Conservation (phyloP, 2,113 vertebrate species). For the Mobula hypostoma region DNA sequence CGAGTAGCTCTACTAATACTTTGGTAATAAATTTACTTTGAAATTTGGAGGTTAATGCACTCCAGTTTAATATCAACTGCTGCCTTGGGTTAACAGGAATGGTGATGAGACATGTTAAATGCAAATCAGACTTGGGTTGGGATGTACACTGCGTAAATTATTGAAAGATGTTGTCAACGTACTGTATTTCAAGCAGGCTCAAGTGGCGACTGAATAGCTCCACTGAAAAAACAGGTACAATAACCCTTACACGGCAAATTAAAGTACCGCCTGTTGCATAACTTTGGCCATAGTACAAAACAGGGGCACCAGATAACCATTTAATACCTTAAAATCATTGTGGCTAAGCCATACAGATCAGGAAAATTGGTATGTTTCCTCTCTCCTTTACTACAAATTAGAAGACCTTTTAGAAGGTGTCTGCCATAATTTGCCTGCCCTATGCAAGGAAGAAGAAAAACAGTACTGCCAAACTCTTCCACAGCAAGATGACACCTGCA, state of each 20-base stretch:
- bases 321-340: background rate
- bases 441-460: background rate
- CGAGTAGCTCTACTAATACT: too few relatives aligned
- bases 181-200: background rate
- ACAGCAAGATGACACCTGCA: background rate
- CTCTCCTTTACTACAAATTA: background rate
- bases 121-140: background rate
- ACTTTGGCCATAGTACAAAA: background rate
- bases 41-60: background rate
- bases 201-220: background rate
- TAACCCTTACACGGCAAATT: background rate
- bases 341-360: background rate
- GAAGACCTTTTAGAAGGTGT: background rate
- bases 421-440: background rate
- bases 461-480: background rate
- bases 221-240: background rate
- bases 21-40: too few relatives aligned
- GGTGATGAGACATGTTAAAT: background rate
- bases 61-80: background rate
- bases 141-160: background rate
- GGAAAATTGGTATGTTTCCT: background rate
- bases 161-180: background rate
- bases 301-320: too few relatives aligned
- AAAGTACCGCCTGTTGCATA: background rate
- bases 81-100: background rate